Conservation (phyloP, 1,140 invertebrate species). For the Lucilia sericata region DNA sequence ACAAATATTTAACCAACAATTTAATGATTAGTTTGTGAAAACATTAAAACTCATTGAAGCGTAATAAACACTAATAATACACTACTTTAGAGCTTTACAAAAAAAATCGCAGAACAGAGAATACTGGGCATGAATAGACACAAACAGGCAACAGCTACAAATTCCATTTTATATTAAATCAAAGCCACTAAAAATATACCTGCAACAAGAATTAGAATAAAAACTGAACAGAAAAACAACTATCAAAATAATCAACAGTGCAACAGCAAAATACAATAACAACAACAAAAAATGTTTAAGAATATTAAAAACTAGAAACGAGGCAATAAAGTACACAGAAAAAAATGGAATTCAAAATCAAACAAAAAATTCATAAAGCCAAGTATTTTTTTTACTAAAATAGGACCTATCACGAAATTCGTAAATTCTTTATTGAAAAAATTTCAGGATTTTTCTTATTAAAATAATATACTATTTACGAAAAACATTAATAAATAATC, state of each 20-base stretch:
- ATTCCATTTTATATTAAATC: slow-evolving; percentile 12
- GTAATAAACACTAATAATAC: slow-evolving; percentile 67
- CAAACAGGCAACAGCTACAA: not conserved
- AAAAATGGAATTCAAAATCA: too few relatives aligned
- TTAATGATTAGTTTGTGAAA: slow-evolving; percentile 65
- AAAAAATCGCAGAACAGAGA: not conserved
- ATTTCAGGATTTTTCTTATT: too few relatives aligned
- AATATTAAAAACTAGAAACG: not conserved
- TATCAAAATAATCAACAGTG: slow-evolving; percentile 64
- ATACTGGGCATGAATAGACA: not conserved
- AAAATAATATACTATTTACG: too few relatives aligned
- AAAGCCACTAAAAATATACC: not conserved
- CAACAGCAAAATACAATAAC: not conserved
- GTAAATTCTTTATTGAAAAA: too few relatives aligned
- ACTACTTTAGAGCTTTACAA: slow-evolving; percentile 55
- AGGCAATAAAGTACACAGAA: too few relatives aligned
- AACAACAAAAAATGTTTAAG: not conserved
- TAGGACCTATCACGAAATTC: too few relatives aligned
- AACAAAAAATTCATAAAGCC: too few relatives aligned
- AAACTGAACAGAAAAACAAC: slow-evolving; percentile 28
- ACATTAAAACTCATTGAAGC: slow-evolving; percentile 66
- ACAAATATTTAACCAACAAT: slow-evolving; percentile 63
- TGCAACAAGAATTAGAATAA: not conserved
- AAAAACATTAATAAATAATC: too few relatives aligned
- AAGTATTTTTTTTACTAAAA: too few relatives aligned